Base-by-base conservation (phyloP, 1,140 invertebrate genomes). In the Monomorium pharaonis region DNA sequence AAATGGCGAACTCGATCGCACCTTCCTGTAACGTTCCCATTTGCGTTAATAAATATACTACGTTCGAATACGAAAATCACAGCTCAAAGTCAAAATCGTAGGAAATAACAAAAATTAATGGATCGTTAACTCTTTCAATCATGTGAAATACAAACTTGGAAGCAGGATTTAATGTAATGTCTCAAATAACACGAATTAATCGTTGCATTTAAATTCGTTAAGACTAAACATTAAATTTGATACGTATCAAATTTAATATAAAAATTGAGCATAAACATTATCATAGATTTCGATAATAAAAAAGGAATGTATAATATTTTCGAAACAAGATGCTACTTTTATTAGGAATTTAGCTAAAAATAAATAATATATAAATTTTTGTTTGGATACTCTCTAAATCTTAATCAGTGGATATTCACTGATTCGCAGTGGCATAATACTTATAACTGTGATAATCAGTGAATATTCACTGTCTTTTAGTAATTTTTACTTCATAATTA, bases 21-120 rank as follows among this genome's bases (percentile, higher is more conserved):
- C 16, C 18, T 47, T 77, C 1, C 27, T 76, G 75, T 62, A 42
- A 37, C n/a, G n/a, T n/a, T n/a, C n/a, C n/a, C 37, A 37, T 84
- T 14, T 44, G 44, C 44, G 60, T 44, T 44, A 69, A 47, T 9
- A 18, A n/a, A 72, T 2, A 18, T 12, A 21, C 16, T 0, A 18
- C 3, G 44, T 0, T 37, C 16, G 21, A 21, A 33, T 14, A 54
- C 44, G 14, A 69, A 72, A 30, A 3, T 33, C 30, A 14, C 56
- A 56, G 10, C 18, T 12, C n/a, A 5, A 37, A 37, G 24, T 58
- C 14, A 1, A 54, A 65, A 65, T 63, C 24, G n/a, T 21, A 51
- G 7, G 49, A 54, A 81, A 27, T 10, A 14, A 62, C 63, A 47
- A 54, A 81, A 5, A 16, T 16, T 44, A 81, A 74, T 21, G 10